Base-by-base conservation (phyloP, 2,888 invertebrate species). In the Netelia fuscicornis region DNA sequence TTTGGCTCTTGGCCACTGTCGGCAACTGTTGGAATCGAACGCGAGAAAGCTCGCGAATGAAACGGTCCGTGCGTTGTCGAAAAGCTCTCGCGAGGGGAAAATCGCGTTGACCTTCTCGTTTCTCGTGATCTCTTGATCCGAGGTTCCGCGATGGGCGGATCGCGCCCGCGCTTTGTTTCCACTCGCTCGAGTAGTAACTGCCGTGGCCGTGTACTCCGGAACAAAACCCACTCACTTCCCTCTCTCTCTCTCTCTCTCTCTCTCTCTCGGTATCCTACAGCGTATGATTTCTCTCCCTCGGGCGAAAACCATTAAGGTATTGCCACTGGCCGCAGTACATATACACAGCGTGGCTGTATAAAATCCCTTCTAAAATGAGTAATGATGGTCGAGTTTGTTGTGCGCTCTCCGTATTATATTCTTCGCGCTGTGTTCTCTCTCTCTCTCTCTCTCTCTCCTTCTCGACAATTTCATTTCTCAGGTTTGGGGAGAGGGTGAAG, bases 121-220 rank as follows among this genome's bases (percentile, higher is more conserved):
- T 13, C 25, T 89, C 70, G 67, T 89, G 77, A 70, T 77, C 62
- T 84, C 89, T 86, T 88, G 89, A 72, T 89, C 78, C 62, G 25
- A 56, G 58, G 80, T 84, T 86, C 75, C 82, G 72, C 86, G 81
- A 76, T 86, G 88, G 87, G 88, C 87, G 86, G 86, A 89, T 85
- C 89, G 86, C 87, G 87, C 87, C 87, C 88, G 87, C 87, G 86
- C 86, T 88, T 88, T 84, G 81, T 89, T 85, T 79, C 85, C 86
- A 87, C 87, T 87, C 25, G 83, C 82, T 37, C 37, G 79, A 88
- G 87, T 87, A 84, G 85, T 82, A 81, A 84, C 56, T 80, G 79
- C 25, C 81, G 64, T 74, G 70, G n/a, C 70, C 64, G 68, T 20
- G 74, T 81, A 70, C 20, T 1, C 20, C 20, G 6, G 20, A 5